Base-by-base conservation (phyloP, 2,888 invertebrate species). In the Mechanitis messenoides region DNA sequence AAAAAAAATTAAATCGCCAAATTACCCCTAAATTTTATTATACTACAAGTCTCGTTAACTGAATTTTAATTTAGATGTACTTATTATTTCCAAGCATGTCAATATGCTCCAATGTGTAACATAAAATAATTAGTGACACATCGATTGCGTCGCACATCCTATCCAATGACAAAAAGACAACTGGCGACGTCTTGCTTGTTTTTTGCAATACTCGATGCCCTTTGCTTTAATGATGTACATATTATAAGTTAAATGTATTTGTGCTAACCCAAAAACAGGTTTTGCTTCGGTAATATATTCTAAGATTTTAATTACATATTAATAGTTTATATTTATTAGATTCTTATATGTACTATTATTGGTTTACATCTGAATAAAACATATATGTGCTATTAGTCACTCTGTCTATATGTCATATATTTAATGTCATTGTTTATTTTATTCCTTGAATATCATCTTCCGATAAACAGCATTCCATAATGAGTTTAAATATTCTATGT, bases 191-290 rank as follows among this genome's bases (percentile, higher is more conserved):
- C 66, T 64, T 62, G 61, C 66, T 62, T 68, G 63, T 71, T 71
- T 71, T 71, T 71, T 67, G 66, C 61, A 68, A 64, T 61, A 67
- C 65, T 67, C 56, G 66, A 67, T 69, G 69, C 69, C 68, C 69
- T 70, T 69, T 68, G 66, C 62, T 65, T 65, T 64, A 67, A 70
- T 70, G 67, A 61, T 62, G 58, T 65, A 60, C 56, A 67, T 61
- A 64, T 68, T 69, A 63, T 57, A 58, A 63, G 54, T 20, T 54
- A 58, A 33, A 54, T n/a, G 53, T 60, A 53, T 20, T 56, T 59
- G 58, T 60, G 46, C 58, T 58, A 45, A 58, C 55, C 56, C 64
- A 60, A 56, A 59, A 56, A 46, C 28, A 50, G 53, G 59, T 61
- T 61, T 63, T 59, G 45, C 46, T 20, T 11, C 28, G 5, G 12